These are phyloP conservation scores for Chirona hameri DNA, from an alignment of 2,888 invertebrate genomes.

Conservation along the genomic window DNA sequence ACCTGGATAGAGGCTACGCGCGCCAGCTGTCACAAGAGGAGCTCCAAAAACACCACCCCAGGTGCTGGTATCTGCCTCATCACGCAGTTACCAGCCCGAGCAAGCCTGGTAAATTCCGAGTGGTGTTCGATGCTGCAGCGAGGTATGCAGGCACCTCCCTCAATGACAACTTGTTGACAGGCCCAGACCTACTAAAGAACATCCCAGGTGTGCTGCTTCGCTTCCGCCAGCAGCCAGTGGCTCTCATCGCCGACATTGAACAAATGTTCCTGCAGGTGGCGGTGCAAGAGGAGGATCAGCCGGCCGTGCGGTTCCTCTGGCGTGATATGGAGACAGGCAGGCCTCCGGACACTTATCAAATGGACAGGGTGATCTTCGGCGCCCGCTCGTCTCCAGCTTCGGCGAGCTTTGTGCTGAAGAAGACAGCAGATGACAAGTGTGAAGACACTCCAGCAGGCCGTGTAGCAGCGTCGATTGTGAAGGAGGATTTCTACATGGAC, in stretches of 20 bases:
- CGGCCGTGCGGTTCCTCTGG: not conserved
- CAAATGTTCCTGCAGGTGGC: not conserved
- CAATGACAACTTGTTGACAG: not conserved
- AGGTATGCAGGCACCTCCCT: not conserved
- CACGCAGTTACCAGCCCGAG: not conserved
- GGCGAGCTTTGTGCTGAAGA: not conserved
- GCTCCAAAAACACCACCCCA: not conserved
- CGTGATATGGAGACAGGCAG: not conserved
- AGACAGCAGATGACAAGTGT: not conserved
- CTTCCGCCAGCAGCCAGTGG: not conserved
- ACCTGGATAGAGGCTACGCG: not conserved
- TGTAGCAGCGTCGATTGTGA: not conserved
- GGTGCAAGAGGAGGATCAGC: not conserved
- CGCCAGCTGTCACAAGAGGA: not conserved
- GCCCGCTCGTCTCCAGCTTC: not conserved
- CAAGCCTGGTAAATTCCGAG: not conserved
- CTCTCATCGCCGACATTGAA: not conserved
- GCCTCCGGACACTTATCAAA: not conserved
- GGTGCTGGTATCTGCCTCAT: not conserved
- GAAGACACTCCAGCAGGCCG: not conserved
- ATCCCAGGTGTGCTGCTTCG: not conserved
- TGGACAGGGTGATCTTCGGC: not conserved
- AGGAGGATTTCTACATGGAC: not conserved
- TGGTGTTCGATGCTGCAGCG: not conserved
- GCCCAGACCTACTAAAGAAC: not conserved